Conservation (phyloP, 2,113 vertebrate genomes). For the Vidua chalybeata region DNA sequence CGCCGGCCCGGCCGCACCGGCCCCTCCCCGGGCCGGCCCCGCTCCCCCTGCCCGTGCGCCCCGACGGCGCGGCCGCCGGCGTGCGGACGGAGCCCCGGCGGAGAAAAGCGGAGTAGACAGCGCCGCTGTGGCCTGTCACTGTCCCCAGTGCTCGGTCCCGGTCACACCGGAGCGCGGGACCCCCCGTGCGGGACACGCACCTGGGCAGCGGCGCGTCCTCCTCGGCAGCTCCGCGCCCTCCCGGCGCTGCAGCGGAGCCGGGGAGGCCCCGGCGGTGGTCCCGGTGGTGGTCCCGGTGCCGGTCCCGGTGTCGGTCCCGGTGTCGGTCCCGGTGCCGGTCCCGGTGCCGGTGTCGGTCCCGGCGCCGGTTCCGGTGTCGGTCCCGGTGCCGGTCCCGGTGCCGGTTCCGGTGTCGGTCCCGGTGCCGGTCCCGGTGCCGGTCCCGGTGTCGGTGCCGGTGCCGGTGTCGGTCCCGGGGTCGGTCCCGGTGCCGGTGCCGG, state of each 20-base stretch:
- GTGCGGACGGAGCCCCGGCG: not conserved
- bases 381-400: too few relatives aligned
- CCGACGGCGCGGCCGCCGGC: not conserved
- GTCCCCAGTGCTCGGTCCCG: not conserved
- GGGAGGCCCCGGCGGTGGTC: not conserved
- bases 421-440: not conserved
- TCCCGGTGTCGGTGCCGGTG: not conserved
- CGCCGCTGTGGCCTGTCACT: fast-evolving
- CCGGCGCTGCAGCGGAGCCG: not conserved
- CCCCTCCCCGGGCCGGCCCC: not conserved
- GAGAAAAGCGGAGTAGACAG: fast-evolving
- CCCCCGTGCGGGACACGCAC: not conserved
- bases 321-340: too few relatives aligned
- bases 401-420: not conserved
- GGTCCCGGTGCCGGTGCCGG: too few relatives aligned
- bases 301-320: not conserved
- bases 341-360: not conserved
- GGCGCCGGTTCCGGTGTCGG: not conserved
- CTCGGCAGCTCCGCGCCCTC: not conserved
- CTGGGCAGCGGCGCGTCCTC: not conserved
- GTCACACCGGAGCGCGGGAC: not conserved
- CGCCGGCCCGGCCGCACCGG: not conserved
- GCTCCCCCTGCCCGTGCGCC: not conserved
- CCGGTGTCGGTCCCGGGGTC: not conserved
- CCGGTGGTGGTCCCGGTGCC: not conserved